Base-by-base conservation (phyloP, 2,888 invertebrate genomes). In the Drosophila kokeensis region DNA sequence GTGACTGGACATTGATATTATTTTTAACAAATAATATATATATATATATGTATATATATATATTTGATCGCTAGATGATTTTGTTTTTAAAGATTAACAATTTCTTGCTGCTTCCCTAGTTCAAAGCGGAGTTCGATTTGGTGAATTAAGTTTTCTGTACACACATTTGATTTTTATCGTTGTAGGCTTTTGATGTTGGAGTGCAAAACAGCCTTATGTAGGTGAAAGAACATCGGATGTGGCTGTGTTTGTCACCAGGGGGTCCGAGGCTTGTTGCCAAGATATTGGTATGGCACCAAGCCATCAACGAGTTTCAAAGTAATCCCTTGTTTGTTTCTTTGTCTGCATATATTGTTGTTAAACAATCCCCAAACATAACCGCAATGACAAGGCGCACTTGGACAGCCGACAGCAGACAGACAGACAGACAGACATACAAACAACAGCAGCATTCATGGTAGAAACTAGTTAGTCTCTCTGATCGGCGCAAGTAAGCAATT, bases 401-500 rank as follows among this genome's bases (percentile, higher is more conserved):
- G 77, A 74, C 71, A 59, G 15, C 45, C 24, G 24, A 24, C 24
- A 24, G 13, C 45, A 3, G 21, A 38, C 21, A 57, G 48, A 65
- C 60, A 54, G 18, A 42, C 38, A 45, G 55, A 38, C 30, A 18
- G 49, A 36, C 49, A 21, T 40, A 58, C 45, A 58, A 52, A 54
- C 76, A 62, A 66, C 70, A 70, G 52, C 70, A 66, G 64, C 69
- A 48, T 76, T 79, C 71, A 66, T 77, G 81, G 84, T 66, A 63
- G 79, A 80, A 81, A 83, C 81, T 78, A 82, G 79, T 86, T 77
- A 76, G 79, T 74, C 54, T 74, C 54, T 55, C 82, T 63, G 87
- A 84, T 88, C 87, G 64, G 71, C 58, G 63, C 73, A 87, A 87
- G 83, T 87, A 84, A 84, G 85, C 84, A 84, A 87, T 85, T 84